Percentiles rank a stretch among this genome's conserved stretches.
These are phyloP conservation scores for Drosophila repleta DNA, from an alignment of 1,140 invertebrate genomes.

Conservation along the genomic window DNA sequence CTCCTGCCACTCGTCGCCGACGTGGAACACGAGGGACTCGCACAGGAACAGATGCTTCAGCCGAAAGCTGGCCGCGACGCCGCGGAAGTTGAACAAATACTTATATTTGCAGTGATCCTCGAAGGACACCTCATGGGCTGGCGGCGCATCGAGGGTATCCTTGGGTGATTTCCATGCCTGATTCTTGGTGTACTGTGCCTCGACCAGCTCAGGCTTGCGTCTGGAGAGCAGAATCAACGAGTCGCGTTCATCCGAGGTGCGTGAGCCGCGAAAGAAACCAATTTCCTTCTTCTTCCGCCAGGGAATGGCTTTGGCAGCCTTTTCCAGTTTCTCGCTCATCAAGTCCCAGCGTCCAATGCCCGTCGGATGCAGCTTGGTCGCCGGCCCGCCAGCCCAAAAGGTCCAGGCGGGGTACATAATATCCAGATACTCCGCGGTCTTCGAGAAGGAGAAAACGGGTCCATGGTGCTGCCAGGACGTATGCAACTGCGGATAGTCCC, in stretches of 20 bases:
- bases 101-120: slow-evolving; percentile 97
- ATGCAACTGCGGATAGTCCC: slow-evolving; percentile 94
- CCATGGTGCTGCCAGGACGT: slow-evolving; percentile 76
- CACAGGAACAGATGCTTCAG: slow-evolving; percentile 98
- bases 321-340: slow-evolving; percentile 89
- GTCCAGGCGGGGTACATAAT: slow-evolving; percentile 99
- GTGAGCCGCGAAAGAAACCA: slow-evolving; percentile 96
- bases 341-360: slow-evolving; percentile 97
- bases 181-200: slow-evolving; percentile 98
- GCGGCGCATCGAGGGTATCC: slow-evolving; percentile 93
- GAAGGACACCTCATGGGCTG: slow-evolving; percentile 94
- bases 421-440: slow-evolving; percentile 93
- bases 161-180: slow-evolving; percentile 98
- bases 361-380: slow-evolving; percentile 95
- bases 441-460: slow-evolving; percentile 98
- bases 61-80: slow-evolving; percentile 98
- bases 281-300: slow-evolving; percentile 92
- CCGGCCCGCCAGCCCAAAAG: slow-evolving; percentile 99
- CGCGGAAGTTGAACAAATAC: slow-evolving; percentile 98
- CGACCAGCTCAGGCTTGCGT: slow-evolving; percentile 90
- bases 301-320: slow-evolving; percentile 87
- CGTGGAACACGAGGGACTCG: slow-evolving; percentile 97
- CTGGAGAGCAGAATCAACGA: slow-evolving; percentile 94
- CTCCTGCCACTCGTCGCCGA: slow-evolving; percentile 97
- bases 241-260: slow-evolving; percentile 96